Percentiles rank a stretch among this genome's conserved stretches.
Evolutionary conservation across 2,888 invertebrate species (phyloP).

Genomic region (Beris chalybata): DNA sequence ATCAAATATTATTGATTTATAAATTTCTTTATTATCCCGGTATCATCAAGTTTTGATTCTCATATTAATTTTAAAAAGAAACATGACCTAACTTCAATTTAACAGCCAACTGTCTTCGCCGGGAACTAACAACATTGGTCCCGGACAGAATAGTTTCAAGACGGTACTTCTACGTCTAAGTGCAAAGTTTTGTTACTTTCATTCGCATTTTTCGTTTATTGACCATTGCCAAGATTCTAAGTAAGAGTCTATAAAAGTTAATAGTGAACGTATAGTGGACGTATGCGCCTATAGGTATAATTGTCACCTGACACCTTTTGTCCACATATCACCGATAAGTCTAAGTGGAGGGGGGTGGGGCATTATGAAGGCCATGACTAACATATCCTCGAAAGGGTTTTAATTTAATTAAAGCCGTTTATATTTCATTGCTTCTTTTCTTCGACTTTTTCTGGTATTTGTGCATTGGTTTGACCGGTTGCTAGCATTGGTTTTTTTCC

Average conservation of each 20-base stretch:
- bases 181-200: constrained; percentile 25
- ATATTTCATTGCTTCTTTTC: constrained; percentile 5
- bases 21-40: no score
- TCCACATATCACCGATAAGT: constrained; percentile 23
- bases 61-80: no score
- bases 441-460: not conserved
- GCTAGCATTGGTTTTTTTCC: not conserved
- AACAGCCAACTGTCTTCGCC: no score
- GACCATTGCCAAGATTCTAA: constrained; percentile 5
- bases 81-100: no score
- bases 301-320: constrained; percentile 30
- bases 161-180: constrained; percentile 1
- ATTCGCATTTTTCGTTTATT: no score
- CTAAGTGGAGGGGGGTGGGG: not conserved
- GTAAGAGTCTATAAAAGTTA: constrained; percentile 26
- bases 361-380: constrained; percentile 28
- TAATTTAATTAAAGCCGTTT: constrained; percentile 27
- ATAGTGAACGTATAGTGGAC: not conserved
- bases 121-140: no score
- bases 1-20: no score
- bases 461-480: constrained; percentile 8
- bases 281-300: constrained; percentile 25
- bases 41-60: no score
- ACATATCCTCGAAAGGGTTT: constrained; percentile 22
- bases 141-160: no score